phyloP scores from a whole-genome alignment of 1,140 invertebrate species.

The Phenacoccus solenopsis region DNA sequence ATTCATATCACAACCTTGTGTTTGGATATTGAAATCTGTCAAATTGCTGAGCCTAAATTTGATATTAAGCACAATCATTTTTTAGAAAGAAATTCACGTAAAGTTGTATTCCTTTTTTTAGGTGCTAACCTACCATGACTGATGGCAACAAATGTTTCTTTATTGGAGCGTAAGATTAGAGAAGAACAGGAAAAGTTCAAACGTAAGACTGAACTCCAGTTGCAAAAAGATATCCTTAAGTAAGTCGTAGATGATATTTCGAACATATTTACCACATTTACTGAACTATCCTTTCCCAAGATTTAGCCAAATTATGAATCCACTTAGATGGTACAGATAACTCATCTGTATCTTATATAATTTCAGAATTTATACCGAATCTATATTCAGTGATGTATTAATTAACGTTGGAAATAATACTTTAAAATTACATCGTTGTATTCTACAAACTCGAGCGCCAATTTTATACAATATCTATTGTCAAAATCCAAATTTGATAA shows the following conservation, averaged over 20 bases:
- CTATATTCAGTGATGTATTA: not conserved
- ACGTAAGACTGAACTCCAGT: not conserved
- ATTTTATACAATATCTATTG: conserved; percentile 3
- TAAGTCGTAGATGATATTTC: not conserved
- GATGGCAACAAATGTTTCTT: conserved; percentile 11
- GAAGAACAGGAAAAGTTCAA: not conserved
- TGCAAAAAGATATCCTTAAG: not conserved
- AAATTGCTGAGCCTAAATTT: too few relatives aligned
- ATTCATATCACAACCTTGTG: too few relatives aligned
- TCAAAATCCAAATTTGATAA: not conserved
- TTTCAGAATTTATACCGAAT: conserved; percentile 7
- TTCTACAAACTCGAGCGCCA: conserved; percentile 5
- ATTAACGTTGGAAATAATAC: conserved; percentile 8
- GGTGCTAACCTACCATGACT: conserved; percentile 6
- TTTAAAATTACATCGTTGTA: conserved; percentile 12
- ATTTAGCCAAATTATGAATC: not conserved
- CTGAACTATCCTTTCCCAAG: not conserved
- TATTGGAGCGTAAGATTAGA: not conserved
- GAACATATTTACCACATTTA: not conserved
- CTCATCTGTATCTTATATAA: not conserved
- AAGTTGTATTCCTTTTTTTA: not conserved
- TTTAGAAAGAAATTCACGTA: too few relatives aligned
- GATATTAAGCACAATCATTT: too few relatives aligned
- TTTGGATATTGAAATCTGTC: too few relatives aligned
- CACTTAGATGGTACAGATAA: not conserved